Base-by-base conservation (phyloP, 2,888 invertebrate genomes). In the Lasioglossum marginatum region DNA sequence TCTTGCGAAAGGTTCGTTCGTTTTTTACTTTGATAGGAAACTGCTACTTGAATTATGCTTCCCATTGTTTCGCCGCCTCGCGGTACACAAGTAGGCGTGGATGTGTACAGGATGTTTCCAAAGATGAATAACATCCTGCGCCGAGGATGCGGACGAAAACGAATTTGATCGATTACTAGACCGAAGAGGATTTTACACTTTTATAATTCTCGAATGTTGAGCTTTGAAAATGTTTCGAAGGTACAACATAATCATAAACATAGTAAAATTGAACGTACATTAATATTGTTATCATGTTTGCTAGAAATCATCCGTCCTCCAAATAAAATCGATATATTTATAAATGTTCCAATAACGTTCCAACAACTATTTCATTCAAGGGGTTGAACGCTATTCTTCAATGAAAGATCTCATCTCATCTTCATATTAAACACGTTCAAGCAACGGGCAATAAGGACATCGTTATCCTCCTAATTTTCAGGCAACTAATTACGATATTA, bases 91-190 rank as follows among this genome's bases (percentile, higher is more conserved):
- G 43, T 81, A 52, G 60, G 71, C 71, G 81, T 77, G 71, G 66
- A 81, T 48, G 45, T 37, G 37, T 77, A 63, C 77, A 81, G 77
- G 81, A 81, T 81, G 77, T 31, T 48, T 81, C 71, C 63, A 63
- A 77, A 48, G 81, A 77, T 63, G 71, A 60, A 71, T 48, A 71
- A 31, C 52, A 83, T 81, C 73, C 74, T 81, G 66, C 37, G 6
- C 23, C 31, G 48, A 14, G 77, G 37, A 68, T 82, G 27, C 43
- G 57, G 77, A 57, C 63, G 72, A 73, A 37, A 75, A 82, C 23
- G 66, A 73, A 82, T 72, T 72, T 77, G 52, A 81, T 72, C 79
- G 43, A 79, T 79, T 45, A n/a, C n/a, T 34, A n/a, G 16, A 40
- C 68, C 43, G 40, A 27, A 45, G 16, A 45, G 43, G 14, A 14